Conservation (phyloP, 2,797 vertebrate genomes). For the Odontamblyopus lacepedii region DNA sequence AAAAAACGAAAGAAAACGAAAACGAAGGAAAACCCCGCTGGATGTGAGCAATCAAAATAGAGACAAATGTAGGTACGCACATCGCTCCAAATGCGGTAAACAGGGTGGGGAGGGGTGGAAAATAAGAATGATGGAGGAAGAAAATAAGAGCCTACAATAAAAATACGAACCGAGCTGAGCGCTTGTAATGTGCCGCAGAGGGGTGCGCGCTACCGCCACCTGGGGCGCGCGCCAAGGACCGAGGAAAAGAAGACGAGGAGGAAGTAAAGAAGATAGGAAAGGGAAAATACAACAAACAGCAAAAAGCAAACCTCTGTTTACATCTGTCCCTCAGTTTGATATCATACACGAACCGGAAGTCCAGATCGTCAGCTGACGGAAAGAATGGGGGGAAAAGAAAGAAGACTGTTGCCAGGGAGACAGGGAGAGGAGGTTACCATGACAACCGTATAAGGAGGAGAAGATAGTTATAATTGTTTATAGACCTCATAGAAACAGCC, state of each 20-base stretch:
- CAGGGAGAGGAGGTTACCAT: conserved; percentile 4
- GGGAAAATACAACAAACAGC: not conserved
- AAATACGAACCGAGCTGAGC: conserved; percentile 10
- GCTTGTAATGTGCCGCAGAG: conserved; percentile 1
- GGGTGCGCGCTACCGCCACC: conserved; percentile 2
- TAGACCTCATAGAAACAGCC: too few relatives aligned
- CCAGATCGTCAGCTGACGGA: not conserved
- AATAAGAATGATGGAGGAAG: not conserved
- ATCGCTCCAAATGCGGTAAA: not conserved
- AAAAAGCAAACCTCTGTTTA: conserved; percentile 1
- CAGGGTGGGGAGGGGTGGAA: not conserved
- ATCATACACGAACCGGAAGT: conserved; percentile 2
- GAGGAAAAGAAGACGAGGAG: not conserved
- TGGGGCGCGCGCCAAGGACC: conserved; percentile 1
- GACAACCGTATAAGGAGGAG: not conserved
- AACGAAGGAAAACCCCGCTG: conserved; percentile 1
- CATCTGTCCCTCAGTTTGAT: not conserved
- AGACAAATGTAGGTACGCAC: not conserved
- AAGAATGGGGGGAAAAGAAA: not conserved
- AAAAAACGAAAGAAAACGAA: not conserved
- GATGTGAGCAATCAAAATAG: not conserved
- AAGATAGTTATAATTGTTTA: not conserved
- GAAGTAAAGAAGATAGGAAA: not conserved
- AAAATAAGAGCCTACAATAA: conserved; percentile 2
- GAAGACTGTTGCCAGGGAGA: conserved; percentile 7